Evolutionary conservation across 2,113 vertebrate species (phyloP).

Genomic region (Peucedramus taeniatus): DNA sequence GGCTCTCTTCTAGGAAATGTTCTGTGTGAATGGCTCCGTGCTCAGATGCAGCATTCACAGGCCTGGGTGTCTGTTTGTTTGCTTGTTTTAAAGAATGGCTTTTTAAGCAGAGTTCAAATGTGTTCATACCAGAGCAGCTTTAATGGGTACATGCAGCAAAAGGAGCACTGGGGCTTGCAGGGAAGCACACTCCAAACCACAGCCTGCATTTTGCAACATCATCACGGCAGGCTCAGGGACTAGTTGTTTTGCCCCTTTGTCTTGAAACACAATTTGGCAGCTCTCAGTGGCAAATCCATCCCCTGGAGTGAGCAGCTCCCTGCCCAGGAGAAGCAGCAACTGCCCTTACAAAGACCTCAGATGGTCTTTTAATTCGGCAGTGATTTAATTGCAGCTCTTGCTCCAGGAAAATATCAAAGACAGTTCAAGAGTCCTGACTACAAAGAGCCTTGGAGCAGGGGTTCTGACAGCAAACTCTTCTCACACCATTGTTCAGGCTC

Average conservation of each 20-base stretch:
- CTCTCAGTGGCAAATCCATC: background rate
- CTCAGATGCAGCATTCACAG: background rate
- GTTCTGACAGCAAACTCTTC: background rate
- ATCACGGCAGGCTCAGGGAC: background rate
- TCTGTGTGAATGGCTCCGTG: fast-evolving
- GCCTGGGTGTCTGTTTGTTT: background rate
- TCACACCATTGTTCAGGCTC: conserved; percentile 7
- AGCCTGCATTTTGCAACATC: background rate
- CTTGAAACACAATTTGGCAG: conserved; percentile 7
- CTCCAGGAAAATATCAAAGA: conserved; percentile 5
- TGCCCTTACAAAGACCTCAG: background rate
- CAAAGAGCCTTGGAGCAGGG: background rate
- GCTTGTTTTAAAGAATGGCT: background rate
- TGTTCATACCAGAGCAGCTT: background rate
- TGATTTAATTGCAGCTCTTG: conserved; percentile 19
- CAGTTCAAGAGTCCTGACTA: background rate
- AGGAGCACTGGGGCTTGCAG: background rate
- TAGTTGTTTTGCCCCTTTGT: conserved; percentile 18
- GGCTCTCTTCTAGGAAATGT: background rate
- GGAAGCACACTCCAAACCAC: background rate
- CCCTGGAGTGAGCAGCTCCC: conserved; percentile 4
- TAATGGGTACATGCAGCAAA: background rate
- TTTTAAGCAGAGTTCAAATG: background rate
- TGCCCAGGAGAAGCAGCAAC: background rate
- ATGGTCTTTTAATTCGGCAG: background rate